These are phyloP conservation scores for Paracentrotus lividus DNA, from an alignment of 53 echinoderm and acorn worm species.

Conservation along the genomic window DNA sequence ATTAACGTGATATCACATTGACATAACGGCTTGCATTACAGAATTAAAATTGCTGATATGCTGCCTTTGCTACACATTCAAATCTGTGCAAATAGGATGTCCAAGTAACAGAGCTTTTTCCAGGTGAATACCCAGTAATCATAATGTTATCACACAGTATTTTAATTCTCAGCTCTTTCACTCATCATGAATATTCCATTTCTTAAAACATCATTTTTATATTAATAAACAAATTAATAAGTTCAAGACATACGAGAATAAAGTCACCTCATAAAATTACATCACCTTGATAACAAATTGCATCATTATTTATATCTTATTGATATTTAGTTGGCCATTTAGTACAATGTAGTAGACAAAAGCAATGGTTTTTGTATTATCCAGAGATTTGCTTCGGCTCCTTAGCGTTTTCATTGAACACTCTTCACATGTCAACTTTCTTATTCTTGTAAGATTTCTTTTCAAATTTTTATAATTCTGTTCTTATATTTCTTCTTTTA, in stretches of 20 bases:
- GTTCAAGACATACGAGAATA: not conserved
- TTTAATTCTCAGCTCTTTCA: not conserved
- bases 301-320: not conserved
- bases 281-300: slow-evolving; percentile 9
- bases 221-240: too few species aligned
- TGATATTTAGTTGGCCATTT: not conserved
- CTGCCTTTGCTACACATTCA: too few species aligned
- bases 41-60: too few species aligned
- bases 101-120: too few species aligned
- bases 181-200: not conserved
- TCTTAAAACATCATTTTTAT: not conserved
- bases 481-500: not conserved
- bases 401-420: too few species aligned
- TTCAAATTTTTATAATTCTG: not conserved
- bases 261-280: not conserved
- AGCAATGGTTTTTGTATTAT: not conserved
- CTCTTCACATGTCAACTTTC: not conserved
- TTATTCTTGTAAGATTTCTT: not conserved
- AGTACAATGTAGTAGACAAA: not conserved
- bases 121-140: too few species aligned
- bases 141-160: not conserved
- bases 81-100: too few species aligned
- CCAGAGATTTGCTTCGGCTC: too few species aligned
- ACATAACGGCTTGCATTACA: too few species aligned
- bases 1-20: too few species aligned